Evolutionary conservation across 2,888 invertebrate genomes (phyloP).

Genomic region (Sarcophaga carnaria): DNA sequence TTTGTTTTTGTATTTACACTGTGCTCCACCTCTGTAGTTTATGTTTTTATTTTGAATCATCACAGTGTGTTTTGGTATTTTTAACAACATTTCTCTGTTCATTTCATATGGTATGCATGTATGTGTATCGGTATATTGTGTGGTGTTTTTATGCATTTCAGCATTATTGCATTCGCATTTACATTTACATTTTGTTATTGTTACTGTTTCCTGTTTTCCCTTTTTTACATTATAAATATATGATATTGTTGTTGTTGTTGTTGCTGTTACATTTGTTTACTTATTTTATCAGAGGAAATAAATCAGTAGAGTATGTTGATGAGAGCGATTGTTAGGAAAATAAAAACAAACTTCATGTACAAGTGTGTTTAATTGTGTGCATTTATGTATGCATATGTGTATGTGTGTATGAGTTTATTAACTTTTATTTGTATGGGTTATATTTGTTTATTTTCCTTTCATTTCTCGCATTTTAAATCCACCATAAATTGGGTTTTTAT

Average conservation of each 20-base stretch:
- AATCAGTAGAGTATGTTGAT: slow-evolving; percentile 45
- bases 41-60: background rate
- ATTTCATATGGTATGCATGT: background rate
- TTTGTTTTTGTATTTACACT: background rate
- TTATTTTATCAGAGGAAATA: slow-evolving; percentile 49
- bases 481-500: slow-evolving; percentile 29
- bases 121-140: no score
- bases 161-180: background rate
- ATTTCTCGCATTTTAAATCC: slow-evolving; percentile 8
- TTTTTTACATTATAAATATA: slow-evolving; percentile 5
- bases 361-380: background rate
- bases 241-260: slow-evolving; percentile 36
- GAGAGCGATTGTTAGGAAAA: slow-evolving; percentile 8
- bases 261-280: slow-evolving; percentile 24
- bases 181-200: background rate
- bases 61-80: background rate
- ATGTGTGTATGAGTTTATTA: slow-evolving; percentile 8
- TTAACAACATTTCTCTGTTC: background rate
- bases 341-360: background rate
- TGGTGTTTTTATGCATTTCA: slow-evolving; percentile 1
- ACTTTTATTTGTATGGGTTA: background rate
- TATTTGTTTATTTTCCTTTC: background rate
- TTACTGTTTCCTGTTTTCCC: background rate
- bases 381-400: background rate
- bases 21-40: background rate